phyloP scores from a whole-genome alignment of 2,113 vertebrate species.

The Seriola quinqueradiata region DNA sequence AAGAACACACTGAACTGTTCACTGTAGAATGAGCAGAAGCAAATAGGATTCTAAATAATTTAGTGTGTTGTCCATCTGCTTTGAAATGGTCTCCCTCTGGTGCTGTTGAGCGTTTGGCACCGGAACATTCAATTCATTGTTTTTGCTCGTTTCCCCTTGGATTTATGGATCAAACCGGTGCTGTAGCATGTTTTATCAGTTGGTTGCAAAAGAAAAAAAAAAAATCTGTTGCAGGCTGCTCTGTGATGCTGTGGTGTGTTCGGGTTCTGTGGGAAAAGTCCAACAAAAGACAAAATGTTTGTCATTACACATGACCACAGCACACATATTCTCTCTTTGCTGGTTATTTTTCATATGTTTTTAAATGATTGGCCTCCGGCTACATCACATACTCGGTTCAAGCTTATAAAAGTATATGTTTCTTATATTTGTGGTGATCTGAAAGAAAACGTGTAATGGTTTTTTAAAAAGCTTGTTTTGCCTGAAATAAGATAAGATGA shows the following conservation, averaged over 20 bases:
- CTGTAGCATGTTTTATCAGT: not conserved
- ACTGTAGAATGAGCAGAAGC: constrained; percentile 2
- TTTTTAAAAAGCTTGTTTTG: too few species aligned
- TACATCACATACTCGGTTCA: too few species aligned
- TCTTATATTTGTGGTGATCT: too few species aligned
- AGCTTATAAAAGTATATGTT: too few species aligned
- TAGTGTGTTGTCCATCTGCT: constrained; percentile 26
- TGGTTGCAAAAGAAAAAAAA: not conserved
- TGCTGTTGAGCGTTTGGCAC: constrained; percentile 6
- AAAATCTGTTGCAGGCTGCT: not conserved
- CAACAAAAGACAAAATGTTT: not conserved
- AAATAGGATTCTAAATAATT: constrained; percentile 13
- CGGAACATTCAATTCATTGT: not conserved
- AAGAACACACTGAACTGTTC: not conserved
- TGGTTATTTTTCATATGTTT: too few species aligned
- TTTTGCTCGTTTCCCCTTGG: not conserved
- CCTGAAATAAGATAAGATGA: too few species aligned
- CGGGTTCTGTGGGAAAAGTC: constrained; percentile 19
- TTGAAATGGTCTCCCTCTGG: constrained; percentile 14
- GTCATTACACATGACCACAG: not conserved
- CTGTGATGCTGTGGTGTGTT: not conserved
- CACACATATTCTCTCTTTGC: too few species aligned
- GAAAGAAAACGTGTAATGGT: too few species aligned
- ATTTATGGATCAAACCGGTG: not conserved
- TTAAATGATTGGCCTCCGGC: too few species aligned